These are phyloP conservation scores for Balaenoptera acutorostrata DNA, from an alignment of 2,113 vertebrate genomes.

Conservation along the genomic window DNA sequence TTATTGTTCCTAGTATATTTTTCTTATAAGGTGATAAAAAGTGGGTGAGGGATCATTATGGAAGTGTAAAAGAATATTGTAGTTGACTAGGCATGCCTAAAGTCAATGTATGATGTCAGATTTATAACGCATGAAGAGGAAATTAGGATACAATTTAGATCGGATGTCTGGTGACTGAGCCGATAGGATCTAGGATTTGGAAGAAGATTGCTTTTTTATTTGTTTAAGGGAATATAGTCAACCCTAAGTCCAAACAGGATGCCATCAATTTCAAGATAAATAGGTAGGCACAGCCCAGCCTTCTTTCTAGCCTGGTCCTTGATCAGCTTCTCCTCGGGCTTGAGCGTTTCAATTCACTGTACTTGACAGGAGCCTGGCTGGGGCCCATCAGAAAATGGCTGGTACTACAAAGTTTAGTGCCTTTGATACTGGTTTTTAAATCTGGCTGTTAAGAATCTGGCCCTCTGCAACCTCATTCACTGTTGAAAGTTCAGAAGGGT, in stretches of 20 bases:
- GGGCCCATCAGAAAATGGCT: neutral
- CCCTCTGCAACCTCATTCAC: neutral
- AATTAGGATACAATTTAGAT: neutral
- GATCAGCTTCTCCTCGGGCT: fast-evolving
- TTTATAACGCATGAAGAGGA: neutral
- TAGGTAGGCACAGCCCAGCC: too few relatives aligned
- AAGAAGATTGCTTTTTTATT: neutral
- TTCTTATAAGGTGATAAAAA: neutral
- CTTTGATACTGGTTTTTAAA: neutral
- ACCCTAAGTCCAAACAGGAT: neutral
- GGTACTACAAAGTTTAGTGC: neutral
- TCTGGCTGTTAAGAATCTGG: neutral
- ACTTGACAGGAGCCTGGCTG: neutral
- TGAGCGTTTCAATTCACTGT: neutral
- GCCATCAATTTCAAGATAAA: neutral
- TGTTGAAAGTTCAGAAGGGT: neutral
- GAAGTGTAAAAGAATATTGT: neutral
- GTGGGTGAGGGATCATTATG: neutral
- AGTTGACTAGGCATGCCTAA: neutral
- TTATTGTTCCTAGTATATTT: neutral
- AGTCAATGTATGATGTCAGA: neutral
- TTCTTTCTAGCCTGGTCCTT: neutral
- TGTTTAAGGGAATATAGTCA: neutral
- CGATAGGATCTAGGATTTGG: neutral
- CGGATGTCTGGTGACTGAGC: too few relatives aligned